phyloP scores from a whole-genome alignment of 2,113 vertebrate genomes.

The Callocephalon fimbriatum region DNA sequence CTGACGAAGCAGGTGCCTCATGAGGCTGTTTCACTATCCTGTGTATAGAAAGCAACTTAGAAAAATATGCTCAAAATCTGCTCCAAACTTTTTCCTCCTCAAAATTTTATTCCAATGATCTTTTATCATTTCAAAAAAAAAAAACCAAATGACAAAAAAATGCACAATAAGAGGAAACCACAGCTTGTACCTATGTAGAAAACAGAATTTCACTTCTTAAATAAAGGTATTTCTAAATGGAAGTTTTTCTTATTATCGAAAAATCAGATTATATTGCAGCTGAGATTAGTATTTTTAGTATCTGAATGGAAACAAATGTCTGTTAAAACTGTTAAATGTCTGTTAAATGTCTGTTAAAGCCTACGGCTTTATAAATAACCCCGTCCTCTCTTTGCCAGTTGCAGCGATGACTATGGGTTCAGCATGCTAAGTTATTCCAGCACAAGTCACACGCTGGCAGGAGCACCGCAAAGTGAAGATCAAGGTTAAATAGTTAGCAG shows the following conservation, averaged over 20 bases:
- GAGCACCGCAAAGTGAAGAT: conserved; percentile 13
- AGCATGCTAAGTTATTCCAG: conserved; percentile 20
- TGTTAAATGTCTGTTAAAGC: not conserved
- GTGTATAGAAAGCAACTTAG: not conserved
- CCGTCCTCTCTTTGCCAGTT: not conserved
- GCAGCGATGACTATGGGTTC: not conserved
- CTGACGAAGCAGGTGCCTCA: not conserved
- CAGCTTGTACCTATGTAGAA: not conserved
- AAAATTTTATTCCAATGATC: not conserved
- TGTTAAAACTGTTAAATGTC: not conserved
- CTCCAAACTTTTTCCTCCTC: not conserved
- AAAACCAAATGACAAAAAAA: not conserved
- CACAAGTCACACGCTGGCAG: not conserved
- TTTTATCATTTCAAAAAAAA: not conserved
- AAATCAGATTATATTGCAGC: not conserved
- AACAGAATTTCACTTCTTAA: not conserved
- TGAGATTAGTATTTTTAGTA: conserved; percentile 49
- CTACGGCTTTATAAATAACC: conserved; percentile 55
- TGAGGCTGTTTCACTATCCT: not conserved
- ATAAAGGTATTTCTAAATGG: not conserved
- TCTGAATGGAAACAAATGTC: not conserved
- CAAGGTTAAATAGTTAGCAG: conserved; percentile 50
- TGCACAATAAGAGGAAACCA: not conserved
- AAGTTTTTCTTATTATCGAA: not conserved
- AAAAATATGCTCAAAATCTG: not conserved